Evolutionary conservation across 1,140 invertebrate genomes (phyloP).

Genomic region (Metopolophium dirhodum): DNA sequence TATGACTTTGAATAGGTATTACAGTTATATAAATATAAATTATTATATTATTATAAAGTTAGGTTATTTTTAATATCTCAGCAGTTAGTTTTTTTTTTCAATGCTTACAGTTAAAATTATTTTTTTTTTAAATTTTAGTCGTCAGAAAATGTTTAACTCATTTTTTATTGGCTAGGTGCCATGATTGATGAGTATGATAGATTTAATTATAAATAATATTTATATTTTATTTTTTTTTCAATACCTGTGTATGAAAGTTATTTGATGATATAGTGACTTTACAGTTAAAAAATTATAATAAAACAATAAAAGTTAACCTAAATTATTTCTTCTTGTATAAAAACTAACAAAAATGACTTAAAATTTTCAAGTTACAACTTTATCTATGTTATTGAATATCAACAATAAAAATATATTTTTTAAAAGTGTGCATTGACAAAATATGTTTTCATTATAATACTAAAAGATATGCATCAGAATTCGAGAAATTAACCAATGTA

Average conservation of each 20-base stretch:
- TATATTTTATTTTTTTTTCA: not conserved
- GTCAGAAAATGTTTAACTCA: not conserved
- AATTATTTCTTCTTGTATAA: not conserved
- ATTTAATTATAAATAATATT: not conserved
- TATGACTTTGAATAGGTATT: not conserved
- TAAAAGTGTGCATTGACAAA: not conserved
- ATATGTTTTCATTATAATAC: not conserved
- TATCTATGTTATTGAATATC: not conserved
- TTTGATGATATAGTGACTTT: not conserved
- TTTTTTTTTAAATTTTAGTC: not conserved
- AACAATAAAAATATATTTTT: constrained; percentile 36
- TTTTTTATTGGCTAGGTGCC: not conserved
- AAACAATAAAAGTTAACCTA: not conserved
- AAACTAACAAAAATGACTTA: constrained; percentile 41
- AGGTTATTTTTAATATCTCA: not conserved
- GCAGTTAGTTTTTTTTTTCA: not conserved
- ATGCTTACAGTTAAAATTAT: not conserved
- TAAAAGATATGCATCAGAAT: constrained; percentile 25
- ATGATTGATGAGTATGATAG: not conserved
- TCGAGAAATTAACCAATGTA: not conserved
- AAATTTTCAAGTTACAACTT: not conserved
- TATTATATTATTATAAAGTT: not conserved
- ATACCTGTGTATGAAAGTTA: not conserved
- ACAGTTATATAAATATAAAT: not conserved
- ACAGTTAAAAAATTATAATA: not conserved